Conservation (phyloP, 2,113 vertebrate species). For the Pitta sordida region DNA sequence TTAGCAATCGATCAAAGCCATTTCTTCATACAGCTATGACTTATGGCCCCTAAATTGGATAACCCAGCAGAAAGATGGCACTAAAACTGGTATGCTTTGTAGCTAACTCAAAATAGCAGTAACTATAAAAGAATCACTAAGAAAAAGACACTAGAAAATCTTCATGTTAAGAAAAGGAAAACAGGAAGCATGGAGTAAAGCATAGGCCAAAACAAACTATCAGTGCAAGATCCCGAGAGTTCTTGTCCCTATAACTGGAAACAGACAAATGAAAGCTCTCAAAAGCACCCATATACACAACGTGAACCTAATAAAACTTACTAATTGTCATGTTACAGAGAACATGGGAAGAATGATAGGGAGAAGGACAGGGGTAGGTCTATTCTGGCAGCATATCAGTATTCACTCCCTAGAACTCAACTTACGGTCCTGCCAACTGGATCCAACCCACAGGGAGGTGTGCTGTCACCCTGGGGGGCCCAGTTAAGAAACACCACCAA, state of each 20-base stretch:
- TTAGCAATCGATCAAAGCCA: background rate
- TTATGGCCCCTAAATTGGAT: background rate
- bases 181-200: background rate
- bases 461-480: background rate
- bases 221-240: background rate
- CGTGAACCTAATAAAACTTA: background rate
- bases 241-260: background rate
- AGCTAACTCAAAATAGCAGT: background rate
- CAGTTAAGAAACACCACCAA: background rate
- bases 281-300: background rate
- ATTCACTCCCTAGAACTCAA: background rate
- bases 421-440: background rate
- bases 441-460: background rate
- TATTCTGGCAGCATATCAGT: background rate
- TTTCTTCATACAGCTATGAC: background rate
- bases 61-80: background rate
- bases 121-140: background rate
- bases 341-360: background rate
- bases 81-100: background rate
- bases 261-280: background rate
- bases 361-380: background rate
- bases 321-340: background rate
- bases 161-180: background rate
- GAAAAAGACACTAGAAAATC: background rate
- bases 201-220: background rate